Base-by-base conservation (phyloP, 2,797 vertebrate species). In the Bovichtus variegatus region DNA sequence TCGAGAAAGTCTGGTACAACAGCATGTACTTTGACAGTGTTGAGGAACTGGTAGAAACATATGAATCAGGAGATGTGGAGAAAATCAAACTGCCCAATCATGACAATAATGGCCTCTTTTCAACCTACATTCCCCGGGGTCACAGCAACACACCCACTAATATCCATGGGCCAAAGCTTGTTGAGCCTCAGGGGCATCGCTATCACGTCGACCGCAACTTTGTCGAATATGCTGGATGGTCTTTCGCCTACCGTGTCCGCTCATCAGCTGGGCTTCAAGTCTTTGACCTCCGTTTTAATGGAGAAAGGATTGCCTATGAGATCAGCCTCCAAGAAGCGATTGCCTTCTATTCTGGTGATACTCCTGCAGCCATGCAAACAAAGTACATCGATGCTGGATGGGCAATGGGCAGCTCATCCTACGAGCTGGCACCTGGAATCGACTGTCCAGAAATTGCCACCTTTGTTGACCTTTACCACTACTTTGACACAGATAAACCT, bases 361-460 rank as follows among this genome's bases (percentile, higher is more conserved):
- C 96, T 0, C 98, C 98, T 0, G 96, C 96, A 0, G 96, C 95
- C 83, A 98, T 98, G 97, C 98, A 99, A 90, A 99, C 97, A 66
- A 98, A 97, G 81, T 99, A 96, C 88, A 93, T 98, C 0, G 98
- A 99, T 0, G 93, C 94, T 0, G 96, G 97, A 11, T 99, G 97
- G 97, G 96, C 95, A 0, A 94, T 99, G 96, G 98, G 98, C 6
- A 88, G 91, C 1, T 89, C 94, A 4, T 83, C 93, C 43, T 96
- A 86, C 0, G 98, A 99, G 84, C 83, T 99, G 59, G 97, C 97
- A 0, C 93, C 94, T 0, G 97, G 98, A 47, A 91, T 99, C 0
- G 98, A 99, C 92, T 99, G 98, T 81, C 98, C 98, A 0, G 96
- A 97, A 60, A 94, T 89, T 0, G 96, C 98, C 78, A 93, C 95